Evolutionary conservation across 2,888 invertebrate species (phyloP).

Genomic region (Aphrophora alni): DNA sequence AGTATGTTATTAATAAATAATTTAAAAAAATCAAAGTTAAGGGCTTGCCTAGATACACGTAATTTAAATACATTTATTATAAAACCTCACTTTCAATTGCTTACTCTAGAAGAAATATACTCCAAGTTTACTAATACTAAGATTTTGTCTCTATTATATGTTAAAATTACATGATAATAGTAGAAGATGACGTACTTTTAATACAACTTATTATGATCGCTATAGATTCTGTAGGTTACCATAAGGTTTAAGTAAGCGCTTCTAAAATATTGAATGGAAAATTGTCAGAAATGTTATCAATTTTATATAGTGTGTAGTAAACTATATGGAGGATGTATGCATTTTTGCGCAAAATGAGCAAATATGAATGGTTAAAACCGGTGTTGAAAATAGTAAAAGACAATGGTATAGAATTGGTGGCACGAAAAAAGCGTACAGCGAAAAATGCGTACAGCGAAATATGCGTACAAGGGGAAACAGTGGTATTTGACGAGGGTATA

Average conservation of each 20-base stretch:
- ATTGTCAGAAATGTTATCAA: constrained; percentile 22
- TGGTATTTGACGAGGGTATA: too few relatives aligned
- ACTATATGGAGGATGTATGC: constrained; percentile 45
- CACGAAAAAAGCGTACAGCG: too few relatives aligned
- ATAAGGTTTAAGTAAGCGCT: constrained; percentile 23
- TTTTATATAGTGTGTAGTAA: constrained; percentile 41
- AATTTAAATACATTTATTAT: constrained; percentile 37
- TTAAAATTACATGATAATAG: too few relatives aligned
- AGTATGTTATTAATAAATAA: constrained; percentile 32
- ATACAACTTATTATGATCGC: constrained; percentile 37
- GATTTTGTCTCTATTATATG: constrained; percentile 28
- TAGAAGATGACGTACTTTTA: constrained; percentile 34
- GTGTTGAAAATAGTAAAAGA: too few relatives aligned
- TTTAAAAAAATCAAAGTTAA: constrained; percentile 26
- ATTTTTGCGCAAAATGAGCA: not conserved
- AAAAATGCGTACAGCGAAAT: too few relatives aligned
- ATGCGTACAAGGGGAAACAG: too few relatives aligned
- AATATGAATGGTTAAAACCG: too few relatives aligned
- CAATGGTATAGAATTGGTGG: too few relatives aligned
- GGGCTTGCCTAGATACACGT: constrained; percentile 37
- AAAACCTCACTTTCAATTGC: constrained; percentile 32
- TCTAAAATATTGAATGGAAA: too few relatives aligned
- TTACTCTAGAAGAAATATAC: constrained; percentile 17
- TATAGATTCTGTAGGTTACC: constrained; percentile 29
- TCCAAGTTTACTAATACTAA: constrained; percentile 22